Evolutionary conservation across 2,113 vertebrate genomes (phyloP).

Genomic region (Orcinus orca): DNA sequence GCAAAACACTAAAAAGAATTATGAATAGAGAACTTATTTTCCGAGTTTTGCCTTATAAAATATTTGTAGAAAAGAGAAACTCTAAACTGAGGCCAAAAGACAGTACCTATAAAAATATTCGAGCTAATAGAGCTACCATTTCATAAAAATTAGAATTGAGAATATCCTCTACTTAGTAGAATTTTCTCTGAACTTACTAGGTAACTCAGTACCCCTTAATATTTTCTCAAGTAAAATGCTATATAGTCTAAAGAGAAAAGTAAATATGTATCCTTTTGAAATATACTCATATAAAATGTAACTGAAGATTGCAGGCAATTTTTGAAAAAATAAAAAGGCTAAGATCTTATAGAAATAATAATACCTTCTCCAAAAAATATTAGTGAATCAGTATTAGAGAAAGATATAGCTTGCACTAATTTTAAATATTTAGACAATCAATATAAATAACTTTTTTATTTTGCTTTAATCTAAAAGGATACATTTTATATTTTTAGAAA

Average conservation of each 20-base stretch:
- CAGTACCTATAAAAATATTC: conserved; percentile 9
- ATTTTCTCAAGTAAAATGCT: conserved; percentile 10
- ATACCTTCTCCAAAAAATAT: neutral
- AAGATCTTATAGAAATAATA: neutral
- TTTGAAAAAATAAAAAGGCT: conserved; percentile 29
- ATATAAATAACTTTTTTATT: neutral
- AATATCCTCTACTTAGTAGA: neutral
- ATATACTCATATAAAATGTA: neutral
- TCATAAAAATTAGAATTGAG: conserved; percentile 22
- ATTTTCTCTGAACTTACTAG: neutral
- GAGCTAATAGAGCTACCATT: neutral
- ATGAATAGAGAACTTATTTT: conserved; percentile 47
- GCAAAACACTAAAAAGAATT: conserved; percentile 59
- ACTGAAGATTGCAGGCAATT: neutral
- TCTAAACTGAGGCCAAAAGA: conserved; percentile 24
- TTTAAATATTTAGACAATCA: neutral
- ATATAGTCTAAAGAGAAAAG: neutral
- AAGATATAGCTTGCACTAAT: neutral
- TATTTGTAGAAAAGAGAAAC: conserved; percentile 28
- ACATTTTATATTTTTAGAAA: conserved; percentile 32
- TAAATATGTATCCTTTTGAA: neutral
- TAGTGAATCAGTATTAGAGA: neutral
- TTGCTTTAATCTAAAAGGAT: neutral
- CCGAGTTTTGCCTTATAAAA: conserved; percentile 53
- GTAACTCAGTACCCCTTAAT: neutral